Evolutionary conservation across 2,113 vertebrate genomes (phyloP), one percentile per base, ranked within the genome.

Genomic region (Corvus hawaiiensis): DNA sequence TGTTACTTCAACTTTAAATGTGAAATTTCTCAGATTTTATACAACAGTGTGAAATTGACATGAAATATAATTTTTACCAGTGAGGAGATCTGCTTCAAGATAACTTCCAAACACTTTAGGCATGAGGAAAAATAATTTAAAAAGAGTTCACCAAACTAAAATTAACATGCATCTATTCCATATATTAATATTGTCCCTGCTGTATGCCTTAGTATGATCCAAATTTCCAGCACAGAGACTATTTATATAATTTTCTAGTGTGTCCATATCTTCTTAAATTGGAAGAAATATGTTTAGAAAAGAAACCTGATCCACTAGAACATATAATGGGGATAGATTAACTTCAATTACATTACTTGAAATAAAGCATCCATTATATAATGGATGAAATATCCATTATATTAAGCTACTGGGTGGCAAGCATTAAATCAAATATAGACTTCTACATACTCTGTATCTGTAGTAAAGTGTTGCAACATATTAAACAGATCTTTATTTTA

Each of bases 311-410:
- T 96, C 84, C 91, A 89, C 91, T 85, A 96, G 87, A 93, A 96
- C 92, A 95, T 96, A 96, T 93, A 97, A 96, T 91, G 80, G 92
- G 90, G 87, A 90, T 84, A 97, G 93, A 94, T 95, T 95, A 96
- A 83, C 76, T 97, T 93, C 90, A 97, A 94, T 96, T 95, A 96
- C 68, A 21, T 94, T 96, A 83, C 96, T 97, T 91, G 93, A 97
- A 97, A 97, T 97, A 96, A 97, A 96, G 95, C 94, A 97, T 91
- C 91, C 92, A 89, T 97, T 95, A 96, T 96, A 96, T 96, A 97
- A 97, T 90, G 93, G 86, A 97, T 86, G 94, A 97, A 97, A 95
- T 97, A 97, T 93, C 96, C 92, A 95, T 96, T 95, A 96, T 90
- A 97, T 96, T 96, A 97, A 96, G 93, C 94, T 97, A 96, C 90